Base-by-base conservation (phyloP, 2,113 vertebrate genomes). In the Cryptotis parvus region DNA sequence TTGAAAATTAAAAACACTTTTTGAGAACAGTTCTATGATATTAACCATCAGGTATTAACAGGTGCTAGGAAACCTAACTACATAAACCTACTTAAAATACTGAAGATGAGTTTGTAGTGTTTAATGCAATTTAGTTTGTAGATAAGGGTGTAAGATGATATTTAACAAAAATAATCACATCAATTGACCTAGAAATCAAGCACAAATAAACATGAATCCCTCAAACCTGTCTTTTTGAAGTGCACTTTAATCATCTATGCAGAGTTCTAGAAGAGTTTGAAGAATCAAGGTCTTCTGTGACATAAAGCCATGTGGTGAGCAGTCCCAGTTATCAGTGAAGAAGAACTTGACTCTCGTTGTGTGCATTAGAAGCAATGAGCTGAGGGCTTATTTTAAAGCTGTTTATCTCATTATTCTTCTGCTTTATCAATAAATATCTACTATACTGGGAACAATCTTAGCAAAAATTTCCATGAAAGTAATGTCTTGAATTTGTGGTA, bases 321-420 rank as follows among this genome's bases (percentile, higher is more conserved):
- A 97, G 97, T 98, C 98, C 97, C 97, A 96, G 94, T 96, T n/a
- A n/a, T n/a, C n/a, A n/a, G 95, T 96, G 95, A 97, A 96, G 95
- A 95, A 73, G 92, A 94, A 95, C 98, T 99, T 99, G 99, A 98
- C 99, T 99, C 98, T 82, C 98, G 97, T 78, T 99, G 98, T 26
- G 99, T 98, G 99, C 98, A 10, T 99, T 99, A 95, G 99, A 99
- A 97, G 99, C 98, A 84, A 99, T 99, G 82, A 99, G 99, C 97
- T 99, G 99, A 97, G 99, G 99, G 98, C 99, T 99, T 45, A 99
- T 99, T 98, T 99, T 99, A 97, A 99, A 99, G 97, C 99, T 99
- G 10, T 99, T 99, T 97, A 99, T 99, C 99, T 99, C 52, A 55
- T 55, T 55, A 1, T 20, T 55, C 6, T 20, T 55, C 6, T 55